Evolutionary conservation across 2,113 vertebrate species (phyloP), one percentile per base, ranked within the genome.

Genomic region (Marmota monax): DNA sequence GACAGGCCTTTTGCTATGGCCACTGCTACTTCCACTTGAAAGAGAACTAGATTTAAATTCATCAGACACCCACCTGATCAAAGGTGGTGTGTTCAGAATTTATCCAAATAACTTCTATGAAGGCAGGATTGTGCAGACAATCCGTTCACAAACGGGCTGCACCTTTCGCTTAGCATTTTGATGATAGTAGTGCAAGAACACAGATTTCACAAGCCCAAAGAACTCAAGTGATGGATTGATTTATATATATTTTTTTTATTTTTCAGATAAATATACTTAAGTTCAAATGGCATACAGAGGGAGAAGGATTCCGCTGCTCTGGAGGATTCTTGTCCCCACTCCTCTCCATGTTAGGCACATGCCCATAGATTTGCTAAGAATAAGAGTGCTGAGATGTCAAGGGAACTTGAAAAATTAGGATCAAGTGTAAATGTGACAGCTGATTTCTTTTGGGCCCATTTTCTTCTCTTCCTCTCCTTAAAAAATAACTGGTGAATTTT

Each of bases 401-500:
- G 16, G 34, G 53, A 22, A 12, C n/a, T 14, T 34, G 42, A 8
- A 63, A 58, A 82, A 23, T 56, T 48, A 63, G 23, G 42, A 11
- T 20, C 69, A 77, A 56, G 25, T 32, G n/a, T 42, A 32, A 42
- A 42, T 72, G 17, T 0, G 14, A 88, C 14, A 87, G 27, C 37
- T 67, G 6, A 0, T 13, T 74, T 63, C 29, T 67, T 58, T 29
- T 37, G 51, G 25, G 13, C 20, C 6, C 12, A 37, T 39, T 67
- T 72, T 39, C 1, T 58, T 7, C 7, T 20, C 23, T 39, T 80
- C 70, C 51, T 92, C 11, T 34, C 29, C 58, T 95, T 72, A 51
- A 91, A 96, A 67, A 84, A 93, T 95, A 78, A 48, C 29, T 61
- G 13, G 5, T 45, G 48, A 88, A 74, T 79, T 65, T 70, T 56